A percentile compares a stretch with the other conserved stretches of the same genome.
phyloP scores from a whole-genome alignment of 2,888 invertebrate species.

The Cheiracanthium punctorium region DNA sequence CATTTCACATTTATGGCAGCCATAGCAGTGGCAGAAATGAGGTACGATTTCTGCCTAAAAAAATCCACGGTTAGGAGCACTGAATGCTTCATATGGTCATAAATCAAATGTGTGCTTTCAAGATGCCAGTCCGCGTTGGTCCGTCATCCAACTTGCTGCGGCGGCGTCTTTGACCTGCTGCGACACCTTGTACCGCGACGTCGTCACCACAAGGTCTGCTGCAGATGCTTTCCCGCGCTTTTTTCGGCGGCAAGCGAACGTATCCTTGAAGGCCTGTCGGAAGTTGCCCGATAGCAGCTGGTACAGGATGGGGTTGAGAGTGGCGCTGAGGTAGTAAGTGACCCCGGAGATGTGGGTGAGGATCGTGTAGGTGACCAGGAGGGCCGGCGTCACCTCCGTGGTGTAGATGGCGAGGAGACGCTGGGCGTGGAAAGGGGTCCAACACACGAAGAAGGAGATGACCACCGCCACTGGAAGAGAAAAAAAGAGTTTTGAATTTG shows the following conservation, averaged over 20 bases:
- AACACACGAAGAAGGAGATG: constrained; percentile 90
- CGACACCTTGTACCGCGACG: constrained; percentile 40
- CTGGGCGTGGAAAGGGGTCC: constrained; percentile 95
- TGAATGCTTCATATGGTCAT: too few species aligned
- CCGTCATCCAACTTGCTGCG: constrained; percentile 35
- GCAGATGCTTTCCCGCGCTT: not conserved
- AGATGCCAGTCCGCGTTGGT: too few species aligned
- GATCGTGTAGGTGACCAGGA: constrained; percentile 73
- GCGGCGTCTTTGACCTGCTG: constrained; percentile 24
- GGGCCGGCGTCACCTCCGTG: constrained; percentile 72
- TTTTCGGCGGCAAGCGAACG: constrained; percentile 71
- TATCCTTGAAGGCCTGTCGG: constrained; percentile 76
- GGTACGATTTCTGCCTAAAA: too few species aligned
- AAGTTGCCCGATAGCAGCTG: constrained; percentile 76
- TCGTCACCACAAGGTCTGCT: constrained; percentile 23
- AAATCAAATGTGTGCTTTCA: too few species aligned
- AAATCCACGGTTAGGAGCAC: too few species aligned
- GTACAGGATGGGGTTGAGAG: constrained; percentile 74
- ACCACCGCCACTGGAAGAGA: constrained; percentile 78
- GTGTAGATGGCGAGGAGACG: constrained; percentile 82
- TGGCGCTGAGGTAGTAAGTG: constrained; percentile 76
- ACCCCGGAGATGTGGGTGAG: constrained; percentile 76
- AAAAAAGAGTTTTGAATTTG: too few species aligned
- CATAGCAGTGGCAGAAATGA: too few species aligned
- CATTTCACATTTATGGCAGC: too few species aligned